Evolutionary conservation across 2,113 vertebrate genomes (phyloP).

Genomic region (Sphyrna mokarran): DNA sequence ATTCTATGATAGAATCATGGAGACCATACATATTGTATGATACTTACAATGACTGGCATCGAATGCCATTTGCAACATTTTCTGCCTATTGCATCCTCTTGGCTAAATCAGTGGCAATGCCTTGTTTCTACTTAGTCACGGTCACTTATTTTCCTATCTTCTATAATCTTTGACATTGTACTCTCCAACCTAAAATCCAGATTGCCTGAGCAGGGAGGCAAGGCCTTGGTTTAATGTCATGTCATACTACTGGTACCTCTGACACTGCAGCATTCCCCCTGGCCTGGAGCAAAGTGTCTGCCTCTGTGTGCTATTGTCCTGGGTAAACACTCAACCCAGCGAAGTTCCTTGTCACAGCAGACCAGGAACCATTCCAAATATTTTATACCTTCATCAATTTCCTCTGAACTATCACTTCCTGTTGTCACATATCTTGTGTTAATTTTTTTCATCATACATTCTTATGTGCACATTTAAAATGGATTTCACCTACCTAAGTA

Average conservation of each 20-base stretch:
- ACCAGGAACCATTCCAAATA: background rate
- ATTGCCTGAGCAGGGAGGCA: background rate
- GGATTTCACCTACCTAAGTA: background rate
- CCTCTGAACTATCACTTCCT: background rate
- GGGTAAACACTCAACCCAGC: background rate
- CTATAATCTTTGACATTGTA: background rate
- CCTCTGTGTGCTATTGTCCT: background rate
- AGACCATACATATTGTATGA: too few species aligned
- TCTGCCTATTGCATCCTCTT: too few species aligned
- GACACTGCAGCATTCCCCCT: background rate
- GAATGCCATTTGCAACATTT: too few species aligned
- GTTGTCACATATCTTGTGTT: background rate
- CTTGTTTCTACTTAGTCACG: too few species aligned
- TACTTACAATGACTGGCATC: too few species aligned
- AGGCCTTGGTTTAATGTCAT: background rate
- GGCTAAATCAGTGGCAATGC: too few species aligned
- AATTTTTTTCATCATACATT: background rate
- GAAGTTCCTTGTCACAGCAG: background rate
- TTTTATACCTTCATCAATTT: background rate
- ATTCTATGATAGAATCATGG: too few species aligned
- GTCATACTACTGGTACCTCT: background rate
- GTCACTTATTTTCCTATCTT: background rate
- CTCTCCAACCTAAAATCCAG: background rate
- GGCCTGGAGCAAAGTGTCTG: background rate
- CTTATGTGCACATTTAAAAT: background rate